Base-by-base conservation (phyloP, 2,113 vertebrate species). In the Sceloporus tristichus region DNA sequence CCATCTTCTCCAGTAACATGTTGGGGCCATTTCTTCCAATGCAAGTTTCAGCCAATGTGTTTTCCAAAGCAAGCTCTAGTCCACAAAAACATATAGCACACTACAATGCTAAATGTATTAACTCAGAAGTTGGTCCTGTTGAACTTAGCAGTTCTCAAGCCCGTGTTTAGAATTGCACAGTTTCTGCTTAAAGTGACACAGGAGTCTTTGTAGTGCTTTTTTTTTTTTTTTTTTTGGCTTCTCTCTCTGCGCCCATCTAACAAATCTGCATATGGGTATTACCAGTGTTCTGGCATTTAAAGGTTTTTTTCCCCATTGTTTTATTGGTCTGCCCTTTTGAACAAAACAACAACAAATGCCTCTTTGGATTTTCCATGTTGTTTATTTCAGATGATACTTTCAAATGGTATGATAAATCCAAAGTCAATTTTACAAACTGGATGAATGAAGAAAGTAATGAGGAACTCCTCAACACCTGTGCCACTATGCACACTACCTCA, bases 341-440 rank as follows among this genome's bases (percentile, higher is more conserved):
- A 75, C 1, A 59, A 18, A 59, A 4, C 48, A 38, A 74, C 29
- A 19, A 18, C 8, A 34, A 34, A 18, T 11, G 23, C 54, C 27
- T 21, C 16, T n/a, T 7, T 25, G 34, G 1, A 25, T 38, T 68
- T 40, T 4, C 7, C 1, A 18, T 66, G n/a, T 66, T 34, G 66
- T 91, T 85, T 68, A 88, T 94, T 48, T 85, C 95, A 98, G 98
- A 94, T 93, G 94, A 97, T 2, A 82, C 87, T 87, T 97, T 98
- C 93, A 97, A 89, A 91, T 98, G 98, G 98, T 92, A 94, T 2
- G 96, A 96, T 42, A 93, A 97, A 1, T 91, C 95, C 16, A 88
- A 94, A 34, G 89, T 98, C 78, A 94, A 82, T 48, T 98, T 95
- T 93, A 94, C 91, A 10, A 98, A 98, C 91, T 99, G 98, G 98